Evolutionary conservation across 2,888 invertebrate genomes (phyloP), one percentile per base, ranked within the genome.

Genomic region (Drosophila acutilabella): DNA sequence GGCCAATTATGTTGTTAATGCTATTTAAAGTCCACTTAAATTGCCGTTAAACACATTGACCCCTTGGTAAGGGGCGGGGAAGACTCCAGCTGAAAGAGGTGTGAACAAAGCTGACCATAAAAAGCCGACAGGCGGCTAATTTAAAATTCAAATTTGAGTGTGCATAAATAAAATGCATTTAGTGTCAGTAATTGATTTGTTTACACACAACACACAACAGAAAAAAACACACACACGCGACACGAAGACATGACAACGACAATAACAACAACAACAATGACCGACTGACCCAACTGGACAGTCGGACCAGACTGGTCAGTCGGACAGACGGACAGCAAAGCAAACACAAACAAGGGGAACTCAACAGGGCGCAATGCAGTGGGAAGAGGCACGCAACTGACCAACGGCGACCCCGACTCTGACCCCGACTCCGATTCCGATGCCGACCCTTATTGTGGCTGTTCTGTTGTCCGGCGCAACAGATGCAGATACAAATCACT

Each of bases 121-220:
- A 80, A 56, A 68, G 45, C 41, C 62, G 44, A 71, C 60, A 50
- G 50, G 51, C 57, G 16, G 40, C 76, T 85, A 62, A 85, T 85
- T 89, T 85, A 81, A 85, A 85, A 89, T 85, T 74, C 83, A 89
- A 86, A 86, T 89, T 76, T 68, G 70, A 74, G 64, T 71, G 66
- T 65, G 64, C 68, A 71, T 59, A 82, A 70, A 69, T 77, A 26
- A 76, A 84, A 71, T 75, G 73, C 81, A 88, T 77, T 88, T 81
- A 78, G 74, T 81, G 75, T 60, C 67, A 58, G 81, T 89, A 89
- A 88, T 87, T 87, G 89, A 89, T 80, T 87, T 88, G 89, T 87
- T 89, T 86, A 71, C 74, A 59, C 74, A 60, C 47, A 61, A 60
- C 36, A 53, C 44, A 53, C 60, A 23, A 23, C 23, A 23, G 20